A percentile compares a stretch with the other conserved stretches of the same genome.
These are phyloP conservation scores for Dasysyrphus albostriatus DNA, from an alignment of 2,888 invertebrate species.

Conservation along the genomic window DNA sequence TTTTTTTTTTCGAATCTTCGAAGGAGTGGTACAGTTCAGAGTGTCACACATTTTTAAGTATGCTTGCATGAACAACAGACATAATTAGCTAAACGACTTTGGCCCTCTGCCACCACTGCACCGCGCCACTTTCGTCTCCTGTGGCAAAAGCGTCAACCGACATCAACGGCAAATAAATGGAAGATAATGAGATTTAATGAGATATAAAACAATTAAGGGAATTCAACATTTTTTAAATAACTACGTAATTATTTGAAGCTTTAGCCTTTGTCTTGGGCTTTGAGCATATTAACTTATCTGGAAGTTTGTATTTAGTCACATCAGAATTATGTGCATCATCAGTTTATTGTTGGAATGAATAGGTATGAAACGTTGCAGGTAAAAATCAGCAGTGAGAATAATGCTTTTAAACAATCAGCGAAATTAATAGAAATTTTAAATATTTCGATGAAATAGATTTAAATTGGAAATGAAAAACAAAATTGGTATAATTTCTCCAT, in stretches of 20 bases:
- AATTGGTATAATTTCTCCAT: no score
- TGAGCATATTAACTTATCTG: constrained; percentile 11
- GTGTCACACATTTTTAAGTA: constrained; percentile 50
- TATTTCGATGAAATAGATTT: no score
- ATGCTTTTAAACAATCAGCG: no score
- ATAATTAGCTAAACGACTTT: constrained; percentile 62
- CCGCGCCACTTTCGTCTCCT: not conserved
- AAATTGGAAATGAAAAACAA: no score
- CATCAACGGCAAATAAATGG: constrained; percentile 26
- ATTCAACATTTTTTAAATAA: constrained; percentile 24
- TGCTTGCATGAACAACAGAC: constrained; percentile 47
- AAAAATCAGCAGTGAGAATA: no score
- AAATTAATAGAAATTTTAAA: no score
- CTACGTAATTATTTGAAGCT: constrained; percentile 23
- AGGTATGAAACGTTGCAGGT: no score
- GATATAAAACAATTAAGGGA: constrained; percentile 59
- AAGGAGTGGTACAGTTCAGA: constrained; percentile 61
- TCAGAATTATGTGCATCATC: constrained; percentile 5
- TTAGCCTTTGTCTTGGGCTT: constrained; percentile 13
- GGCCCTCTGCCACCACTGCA: not conserved
- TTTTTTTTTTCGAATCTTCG: not conserved
- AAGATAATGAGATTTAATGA: constrained; percentile 53
- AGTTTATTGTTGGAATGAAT: no score
- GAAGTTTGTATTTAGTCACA: not conserved
- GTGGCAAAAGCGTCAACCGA: not conserved